Evolutionary conservation across 2,797 vertebrate species (phyloP).

Genomic region (Acanthopagrus latus): DNA sequence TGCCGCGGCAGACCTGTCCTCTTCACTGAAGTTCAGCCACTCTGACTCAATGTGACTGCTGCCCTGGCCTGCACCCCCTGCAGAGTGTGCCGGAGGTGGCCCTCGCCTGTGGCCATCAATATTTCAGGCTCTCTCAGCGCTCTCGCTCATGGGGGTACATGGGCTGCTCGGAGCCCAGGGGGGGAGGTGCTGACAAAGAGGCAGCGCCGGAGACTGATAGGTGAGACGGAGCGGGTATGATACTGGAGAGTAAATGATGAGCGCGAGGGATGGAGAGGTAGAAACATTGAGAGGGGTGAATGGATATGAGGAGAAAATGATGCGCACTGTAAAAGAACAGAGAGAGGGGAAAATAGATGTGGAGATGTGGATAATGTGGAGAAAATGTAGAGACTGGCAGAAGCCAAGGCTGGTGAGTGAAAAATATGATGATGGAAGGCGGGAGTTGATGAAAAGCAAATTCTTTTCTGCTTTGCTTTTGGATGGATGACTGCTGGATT

Average conservation of each 20-base stretch:
- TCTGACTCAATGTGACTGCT: constrained; percentile 34
- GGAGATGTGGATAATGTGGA: background rate
- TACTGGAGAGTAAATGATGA: constrained; percentile 39
- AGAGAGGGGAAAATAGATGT: background rate
- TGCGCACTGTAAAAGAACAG: constrained; percentile 33
- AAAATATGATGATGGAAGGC: background rate
- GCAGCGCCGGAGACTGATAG: constrained; percentile 28
- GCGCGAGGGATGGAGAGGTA: constrained; percentile 23
- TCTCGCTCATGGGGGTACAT: constrained; percentile 47
- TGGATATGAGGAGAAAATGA: constrained; percentile 43
- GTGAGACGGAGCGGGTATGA: constrained; percentile 30
- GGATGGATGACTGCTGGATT: constrained; percentile 23
- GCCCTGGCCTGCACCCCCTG: constrained; percentile 51
- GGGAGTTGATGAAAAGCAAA: background rate
- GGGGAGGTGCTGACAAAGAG: constrained; percentile 63
- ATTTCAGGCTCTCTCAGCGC: constrained; percentile 70
- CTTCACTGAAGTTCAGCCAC: constrained; percentile 43
- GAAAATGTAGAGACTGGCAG: background rate
- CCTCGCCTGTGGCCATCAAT: constrained; percentile 71
- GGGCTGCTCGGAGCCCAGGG: constrained; percentile 42
- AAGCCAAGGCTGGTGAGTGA: constrained; percentile 7
- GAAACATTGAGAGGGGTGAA: constrained; percentile 22
- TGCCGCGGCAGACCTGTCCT: constrained; percentile 14
- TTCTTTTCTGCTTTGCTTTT: constrained; percentile 25
- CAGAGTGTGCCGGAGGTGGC: constrained; percentile 66